Percentiles rank a stretch among this genome's conserved stretches.
phyloP scores from a whole-genome alignment of 2,113 vertebrate species.

The Sminthopsis crassicaudata region DNA sequence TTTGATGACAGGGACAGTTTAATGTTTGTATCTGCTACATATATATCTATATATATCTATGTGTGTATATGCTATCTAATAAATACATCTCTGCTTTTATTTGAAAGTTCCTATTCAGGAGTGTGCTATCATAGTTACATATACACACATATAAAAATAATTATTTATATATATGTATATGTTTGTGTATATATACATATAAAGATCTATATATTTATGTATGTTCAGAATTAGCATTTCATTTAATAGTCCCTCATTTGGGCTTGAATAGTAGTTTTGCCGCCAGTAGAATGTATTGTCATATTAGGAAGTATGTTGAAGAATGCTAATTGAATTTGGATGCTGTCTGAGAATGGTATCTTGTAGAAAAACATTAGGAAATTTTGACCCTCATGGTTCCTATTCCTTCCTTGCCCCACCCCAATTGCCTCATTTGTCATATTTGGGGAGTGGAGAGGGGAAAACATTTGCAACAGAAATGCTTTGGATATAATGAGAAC shows the following conservation, averaged over 20 bases:
- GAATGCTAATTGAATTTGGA: background rate
- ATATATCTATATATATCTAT: too few relatives aligned
- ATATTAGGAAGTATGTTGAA: background rate
- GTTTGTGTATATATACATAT: too few relatives aligned
- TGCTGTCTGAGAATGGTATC: background rate
- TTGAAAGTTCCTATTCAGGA: too few relatives aligned
- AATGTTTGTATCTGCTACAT: too few relatives aligned
- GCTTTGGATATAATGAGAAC: background rate
- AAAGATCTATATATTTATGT: background rate
- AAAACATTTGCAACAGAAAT: background rate
- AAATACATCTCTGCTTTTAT: too few relatives aligned
- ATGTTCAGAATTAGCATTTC: background rate
- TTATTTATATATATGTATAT: too few relatives aligned
- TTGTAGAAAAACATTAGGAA: conserved; percentile 24
- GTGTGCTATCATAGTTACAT: too few relatives aligned
- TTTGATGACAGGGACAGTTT: too few relatives aligned
- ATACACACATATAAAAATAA: too few relatives aligned
- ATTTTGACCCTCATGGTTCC: background rate
- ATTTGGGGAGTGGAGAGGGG: background rate
- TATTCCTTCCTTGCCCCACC: background rate
- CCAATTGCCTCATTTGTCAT: conserved; percentile 1
- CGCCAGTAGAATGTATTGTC: background rate
- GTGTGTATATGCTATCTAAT: too few relatives aligned
- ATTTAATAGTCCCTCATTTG: background rate
- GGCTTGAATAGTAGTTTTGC: background rate